Conservation (phyloP, 2,113 vertebrate species). For the Nannobrachium achirus region DNA sequence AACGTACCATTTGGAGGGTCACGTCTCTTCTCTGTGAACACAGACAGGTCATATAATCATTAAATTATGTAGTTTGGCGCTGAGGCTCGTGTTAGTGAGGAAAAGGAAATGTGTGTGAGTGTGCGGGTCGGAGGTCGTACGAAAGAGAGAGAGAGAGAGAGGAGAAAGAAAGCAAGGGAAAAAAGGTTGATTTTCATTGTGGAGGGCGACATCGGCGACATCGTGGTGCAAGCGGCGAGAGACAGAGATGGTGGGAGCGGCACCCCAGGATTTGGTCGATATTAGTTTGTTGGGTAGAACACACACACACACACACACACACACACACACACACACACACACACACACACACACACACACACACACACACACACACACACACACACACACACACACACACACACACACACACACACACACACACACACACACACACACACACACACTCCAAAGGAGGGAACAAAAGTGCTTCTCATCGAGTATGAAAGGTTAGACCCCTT, state of each 20-base stretch:
- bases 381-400: neutral
- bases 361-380: neutral
- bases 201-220: neutral
- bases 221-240: slow-evolving; percentile 5
- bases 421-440: neutral
- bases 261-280: no score
- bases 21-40: slow-evolving; percentile 83
- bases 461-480: neutral
- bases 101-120: slow-evolving; percentile 14
- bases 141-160: slow-evolving; percentile 4
- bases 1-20: slow-evolving; percentile 82
- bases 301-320: neutral
- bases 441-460: no score
- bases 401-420: slow-evolving; percentile 1
- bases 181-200: neutral
- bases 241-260: neutral
- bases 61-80: slow-evolving; percentile 42
- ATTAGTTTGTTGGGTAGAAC: slow-evolving; percentile 6
- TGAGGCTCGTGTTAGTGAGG: slow-evolving; percentile 40
- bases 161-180: no score
- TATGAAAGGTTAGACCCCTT: no score
- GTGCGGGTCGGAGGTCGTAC: slow-evolving; percentile 18
- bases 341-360: neutral
- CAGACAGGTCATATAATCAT: slow-evolving; percentile 67
- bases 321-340: slow-evolving; percentile 2